Evolutionary conservation across 2,888 invertebrate genomes (phyloP), one percentile per base, ranked within the genome.

Genomic region (Melinopterus prodromus): DNA sequence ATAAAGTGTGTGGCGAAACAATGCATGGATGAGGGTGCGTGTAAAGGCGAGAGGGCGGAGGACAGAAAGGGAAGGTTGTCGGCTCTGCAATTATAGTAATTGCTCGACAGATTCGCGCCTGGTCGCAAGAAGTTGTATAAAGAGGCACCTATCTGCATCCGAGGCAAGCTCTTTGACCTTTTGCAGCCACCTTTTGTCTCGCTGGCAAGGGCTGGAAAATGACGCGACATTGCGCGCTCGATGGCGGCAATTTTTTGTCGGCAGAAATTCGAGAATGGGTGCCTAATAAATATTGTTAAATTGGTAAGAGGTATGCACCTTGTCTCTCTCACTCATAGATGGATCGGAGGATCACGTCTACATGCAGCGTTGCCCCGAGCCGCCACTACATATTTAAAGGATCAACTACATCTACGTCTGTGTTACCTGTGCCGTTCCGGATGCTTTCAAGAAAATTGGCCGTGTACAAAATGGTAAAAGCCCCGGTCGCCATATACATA

Each of bases 381-480:
- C 83, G 83, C 84, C 85, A 84, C 87, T 88, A 87, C 87, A 88
- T 87, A 87, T 87, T 87, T 88, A 88, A 88, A 87, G 86, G 86
- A 87, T 87, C 86, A 85, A 85, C 86, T 85, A 86, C 86, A 86
- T 85, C 86, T 87, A 84, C 85, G 84, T 84, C 85, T 86, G 85
- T 86, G 85, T 84, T 84, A 84, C 86, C 86, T 86, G 85, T 85
- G 86, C 84, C 86, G 84, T 85, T 86, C 85, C 84, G 85, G 86
- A 87, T 86, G 88, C 88, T 88, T 87, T 88, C 87, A 87, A 86
- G 87, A 84, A 88, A 87, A 88, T 88, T 88, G 87, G 83, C 83
- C 84, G 83, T 82, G 82, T 83, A 83, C 83, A 83, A 84, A 84
- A 84, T 83, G 82, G 84, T 83, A 84, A 84, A 84, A 84, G 83